Percentiles rank a stretch among this genome's conserved stretches.
Evolutionary conservation across 2,797 vertebrate genomes (phyloP).

Genomic region (Ctenopoma kingsleyae): DNA sequence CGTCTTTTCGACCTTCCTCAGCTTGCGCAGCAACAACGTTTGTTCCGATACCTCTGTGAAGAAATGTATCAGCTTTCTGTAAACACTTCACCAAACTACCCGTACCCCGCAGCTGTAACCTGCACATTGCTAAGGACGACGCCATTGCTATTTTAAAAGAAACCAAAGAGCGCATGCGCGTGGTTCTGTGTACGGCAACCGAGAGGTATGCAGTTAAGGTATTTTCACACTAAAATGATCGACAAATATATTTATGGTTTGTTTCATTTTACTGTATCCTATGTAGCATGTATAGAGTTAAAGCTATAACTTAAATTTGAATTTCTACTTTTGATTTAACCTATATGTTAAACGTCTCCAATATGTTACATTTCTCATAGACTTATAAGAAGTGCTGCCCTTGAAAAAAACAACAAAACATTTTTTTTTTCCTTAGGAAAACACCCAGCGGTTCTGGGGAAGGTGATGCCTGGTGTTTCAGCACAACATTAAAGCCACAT

Average conservation of each 20-base stretch:
- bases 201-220: background rate
- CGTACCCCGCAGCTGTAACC: conserved; percentile 68
- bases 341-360: background rate
- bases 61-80: conserved; percentile 39
- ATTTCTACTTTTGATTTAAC: fast-evolving
- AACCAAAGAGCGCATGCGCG: conserved; percentile 65
- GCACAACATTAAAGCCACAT: background rate
- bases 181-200: conserved; percentile 57
- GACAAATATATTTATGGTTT: background rate
- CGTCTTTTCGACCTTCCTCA: conserved; percentile 34
- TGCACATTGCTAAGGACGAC: conserved; percentile 72
- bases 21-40: conserved; percentile 30
- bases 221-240: background rate
- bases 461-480: background rate
- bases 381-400: background rate
- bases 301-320: background rate
- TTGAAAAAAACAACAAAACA: background rate
- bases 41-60: conserved; percentile 48
- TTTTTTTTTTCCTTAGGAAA: conserved; percentile 12
- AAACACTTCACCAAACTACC: conserved; percentile 40
- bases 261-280: fast-evolving
- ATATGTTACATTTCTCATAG: background rate
- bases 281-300: background rate
- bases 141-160: conserved; percentile 73
- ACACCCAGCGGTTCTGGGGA: conserved; percentile 15